A percentile compares a stretch with the other conserved stretches of the same genome.
These are phyloP conservation scores for Hermaeophaga mercurialis DNA, from an alignment of 2,888 invertebrate species.

Conservation along the genomic window DNA sequence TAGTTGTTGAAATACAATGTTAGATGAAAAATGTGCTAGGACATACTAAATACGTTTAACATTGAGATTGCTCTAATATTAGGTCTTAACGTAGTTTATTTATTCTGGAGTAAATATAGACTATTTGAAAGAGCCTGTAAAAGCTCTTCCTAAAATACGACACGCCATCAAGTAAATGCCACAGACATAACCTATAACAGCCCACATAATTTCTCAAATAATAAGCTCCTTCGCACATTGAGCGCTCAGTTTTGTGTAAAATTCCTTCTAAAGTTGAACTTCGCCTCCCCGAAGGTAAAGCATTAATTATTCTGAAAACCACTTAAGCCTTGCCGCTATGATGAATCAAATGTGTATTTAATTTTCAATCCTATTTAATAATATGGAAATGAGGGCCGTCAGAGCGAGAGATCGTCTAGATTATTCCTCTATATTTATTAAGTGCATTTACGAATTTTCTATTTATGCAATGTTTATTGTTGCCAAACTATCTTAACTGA, in stretches of 20 bases:
- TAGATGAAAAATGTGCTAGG: no score
- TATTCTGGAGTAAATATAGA: no score
- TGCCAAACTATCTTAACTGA: no score
- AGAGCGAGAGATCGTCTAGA: conserved; percentile 20
- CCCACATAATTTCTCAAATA: conserved; percentile 22
- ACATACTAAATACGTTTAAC: no score
- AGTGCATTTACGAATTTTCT: no score
- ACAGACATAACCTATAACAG: conserved; percentile 22
- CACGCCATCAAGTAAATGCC: conserved; percentile 17
- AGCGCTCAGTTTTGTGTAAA: conserved; percentile 20
- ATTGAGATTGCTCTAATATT: no score
- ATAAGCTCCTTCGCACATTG: conserved; percentile 23
- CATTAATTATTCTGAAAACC: conserved; percentile 28
- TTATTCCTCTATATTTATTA: conserved; percentile 19
- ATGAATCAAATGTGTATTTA: conserved; percentile 28
- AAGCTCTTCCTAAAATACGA: conserved; percentile 5
- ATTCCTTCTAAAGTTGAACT: conserved; percentile 16
- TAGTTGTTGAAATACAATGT: no score
- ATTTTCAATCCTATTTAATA: conserved; percentile 29
- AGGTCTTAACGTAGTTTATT: no score
- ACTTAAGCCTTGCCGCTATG: conserved; percentile 25
- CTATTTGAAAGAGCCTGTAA: background rate
- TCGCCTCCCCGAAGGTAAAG: conserved; percentile 15
- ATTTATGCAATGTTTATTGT: no score
- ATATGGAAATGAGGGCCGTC: conserved; percentile 24